Evolutionary conservation across 2,113 vertebrate genomes (phyloP).

Genomic region (Paralichthys olivaceus): DNA sequence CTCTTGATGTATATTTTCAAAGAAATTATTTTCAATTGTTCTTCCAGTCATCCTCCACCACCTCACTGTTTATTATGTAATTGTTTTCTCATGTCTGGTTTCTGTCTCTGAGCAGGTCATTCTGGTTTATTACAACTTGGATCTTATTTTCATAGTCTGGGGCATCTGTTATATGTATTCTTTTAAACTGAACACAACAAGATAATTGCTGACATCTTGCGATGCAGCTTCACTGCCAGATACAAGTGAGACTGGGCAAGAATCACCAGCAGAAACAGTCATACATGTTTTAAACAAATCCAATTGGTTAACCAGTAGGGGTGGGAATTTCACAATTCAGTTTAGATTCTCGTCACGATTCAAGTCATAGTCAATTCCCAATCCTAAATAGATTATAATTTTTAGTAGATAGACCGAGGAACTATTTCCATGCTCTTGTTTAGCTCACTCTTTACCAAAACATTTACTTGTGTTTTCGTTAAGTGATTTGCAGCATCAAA

Average conservation of each 20-base stretch:
- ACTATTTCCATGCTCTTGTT: not conserved
- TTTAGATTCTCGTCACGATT: not conserved
- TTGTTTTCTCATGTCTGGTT: not conserved
- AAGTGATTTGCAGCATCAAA: not conserved
- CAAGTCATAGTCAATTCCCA: not conserved
- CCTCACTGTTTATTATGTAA: not conserved
- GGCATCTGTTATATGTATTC: not conserved
- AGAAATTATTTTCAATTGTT: not conserved
- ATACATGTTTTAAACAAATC: not conserved
- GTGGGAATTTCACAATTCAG: not conserved
- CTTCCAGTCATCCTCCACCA: not conserved
- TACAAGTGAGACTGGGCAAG: not conserved
- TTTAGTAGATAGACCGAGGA: too few relatives aligned
- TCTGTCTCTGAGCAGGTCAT: slow-evolving; percentile 1
- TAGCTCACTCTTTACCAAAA: not conserved
- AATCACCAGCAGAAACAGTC: not conserved
- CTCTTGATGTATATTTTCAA: not conserved
- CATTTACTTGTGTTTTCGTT: not conserved
- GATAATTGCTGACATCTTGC: not conserved
- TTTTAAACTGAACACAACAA: not conserved
- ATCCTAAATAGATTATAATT: not conserved
- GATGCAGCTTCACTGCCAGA: not conserved
- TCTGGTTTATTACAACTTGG: slow-evolving; percentile 17
- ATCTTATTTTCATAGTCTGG: slow-evolving; percentile 2
- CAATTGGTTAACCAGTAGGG: not conserved